A percentile compares a stretch with the other conserved stretches of the same genome.
Evolutionary conservation across 2,888 invertebrate genomes (phyloP).

Genomic region (Tetranychus truncatus): DNA sequence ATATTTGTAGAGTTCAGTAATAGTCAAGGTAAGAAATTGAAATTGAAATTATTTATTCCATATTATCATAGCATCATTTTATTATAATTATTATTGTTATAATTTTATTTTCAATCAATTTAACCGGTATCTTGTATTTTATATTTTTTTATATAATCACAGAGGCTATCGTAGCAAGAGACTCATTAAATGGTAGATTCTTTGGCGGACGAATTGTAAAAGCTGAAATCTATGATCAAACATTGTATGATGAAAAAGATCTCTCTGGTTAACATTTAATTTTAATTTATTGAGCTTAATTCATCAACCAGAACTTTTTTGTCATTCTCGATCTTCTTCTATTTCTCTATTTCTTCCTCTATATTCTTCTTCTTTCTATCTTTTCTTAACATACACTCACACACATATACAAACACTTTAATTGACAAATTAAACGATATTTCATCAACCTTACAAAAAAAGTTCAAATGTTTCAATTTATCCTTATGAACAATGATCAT

Average conservation of each 20-base stretch:
- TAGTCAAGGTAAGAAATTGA: slow-evolving; percentile 5
- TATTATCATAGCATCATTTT: no score
- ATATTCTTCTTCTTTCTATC: no score
- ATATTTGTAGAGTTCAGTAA: slow-evolving; percentile 76
- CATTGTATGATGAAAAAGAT: slow-evolving; percentile 86
- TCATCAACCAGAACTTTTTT: slow-evolving; percentile 40
- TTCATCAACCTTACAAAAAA: no score
- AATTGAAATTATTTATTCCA: no score
- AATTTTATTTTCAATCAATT: slow-evolving; percentile 10
- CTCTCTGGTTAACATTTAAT: slow-evolving; percentile 51
- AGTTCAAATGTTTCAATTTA: no score
- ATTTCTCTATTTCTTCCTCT: background rate
- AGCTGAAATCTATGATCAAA: slow-evolving; percentile 85
- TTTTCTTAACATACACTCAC: no score
- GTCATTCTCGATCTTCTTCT: background rate
- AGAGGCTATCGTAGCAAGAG: slow-evolving; percentile 70
- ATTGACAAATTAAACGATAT: no score
- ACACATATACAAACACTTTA: no score
- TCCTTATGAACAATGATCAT: no score
- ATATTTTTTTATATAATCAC: slow-evolving; percentile 30
- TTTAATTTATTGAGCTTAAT: background rate
- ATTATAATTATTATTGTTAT: no score
- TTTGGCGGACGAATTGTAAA: slow-evolving; percentile 86
- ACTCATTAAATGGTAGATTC: slow-evolving; percentile 73
- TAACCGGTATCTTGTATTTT: background rate